Conservation (phyloP, 2,888 invertebrate genomes). For the Platynereis dumerilii region DNA sequence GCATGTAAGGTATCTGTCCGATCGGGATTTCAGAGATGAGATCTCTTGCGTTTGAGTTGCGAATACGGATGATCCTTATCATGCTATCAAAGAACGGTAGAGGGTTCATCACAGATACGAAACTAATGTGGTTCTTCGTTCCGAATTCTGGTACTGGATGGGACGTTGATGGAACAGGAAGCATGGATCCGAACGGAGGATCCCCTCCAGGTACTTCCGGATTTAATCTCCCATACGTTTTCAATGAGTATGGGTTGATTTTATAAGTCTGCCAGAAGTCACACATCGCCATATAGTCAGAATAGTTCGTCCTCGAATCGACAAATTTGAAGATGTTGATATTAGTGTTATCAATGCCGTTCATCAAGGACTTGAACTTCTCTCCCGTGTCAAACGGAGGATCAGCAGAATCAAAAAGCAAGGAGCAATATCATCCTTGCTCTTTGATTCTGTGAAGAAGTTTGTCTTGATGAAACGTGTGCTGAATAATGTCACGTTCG, state of each 20-base stretch:
- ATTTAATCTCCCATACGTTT: constrained; percentile 36
- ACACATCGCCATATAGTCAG: constrained; percentile 45
- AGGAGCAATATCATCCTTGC: constrained; percentile 45
- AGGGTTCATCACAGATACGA: constrained; percentile 48
- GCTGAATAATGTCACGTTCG: constrained; percentile 39
- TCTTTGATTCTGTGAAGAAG: constrained; percentile 45
- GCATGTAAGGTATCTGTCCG: constrained; percentile 54
- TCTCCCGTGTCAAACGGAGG: constrained; percentile 47
- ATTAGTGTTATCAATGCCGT: constrained; percentile 59
- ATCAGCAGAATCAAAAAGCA: constrained; percentile 49
- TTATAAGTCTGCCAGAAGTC: constrained; percentile 56
- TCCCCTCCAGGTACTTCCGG: constrained; percentile 31
- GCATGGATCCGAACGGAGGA: constrained; percentile 33
- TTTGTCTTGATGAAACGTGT: constrained; percentile 46
- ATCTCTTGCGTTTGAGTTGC: constrained; percentile 43
- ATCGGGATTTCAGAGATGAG: constrained; percentile 48
- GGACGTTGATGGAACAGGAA: constrained; percentile 52
- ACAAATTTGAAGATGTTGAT: constrained; percentile 48
- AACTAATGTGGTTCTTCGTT: constrained; percentile 46
- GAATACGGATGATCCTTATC: constrained; percentile 48
- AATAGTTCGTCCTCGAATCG: constrained; percentile 23
- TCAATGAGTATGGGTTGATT: constrained; percentile 38
- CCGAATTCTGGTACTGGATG: constrained; percentile 55
- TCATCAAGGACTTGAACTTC: constrained; percentile 43
- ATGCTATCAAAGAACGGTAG: constrained; percentile 42